Conservation (phyloP, 2,113 vertebrate genomes). For the Emydura subglobosa region DNA sequence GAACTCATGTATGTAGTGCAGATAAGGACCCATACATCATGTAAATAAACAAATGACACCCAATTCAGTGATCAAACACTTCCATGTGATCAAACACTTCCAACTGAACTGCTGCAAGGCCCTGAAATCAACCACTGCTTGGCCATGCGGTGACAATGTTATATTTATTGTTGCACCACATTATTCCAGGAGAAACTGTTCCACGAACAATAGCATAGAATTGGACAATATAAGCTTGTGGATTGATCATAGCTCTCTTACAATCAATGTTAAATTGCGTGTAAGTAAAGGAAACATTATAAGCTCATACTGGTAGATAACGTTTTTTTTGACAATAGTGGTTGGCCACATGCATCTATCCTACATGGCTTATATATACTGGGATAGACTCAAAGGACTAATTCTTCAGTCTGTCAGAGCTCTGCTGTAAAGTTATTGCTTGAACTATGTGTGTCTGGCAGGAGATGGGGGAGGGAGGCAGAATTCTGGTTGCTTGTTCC, state of each 20-base stretch:
- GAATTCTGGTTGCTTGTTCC: neutral
- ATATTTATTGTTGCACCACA: neutral
- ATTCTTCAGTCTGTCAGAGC: neutral
- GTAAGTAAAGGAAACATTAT: neutral
- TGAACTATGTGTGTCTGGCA: neutral
- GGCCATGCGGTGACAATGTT: neutral
- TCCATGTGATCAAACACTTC: neutral
- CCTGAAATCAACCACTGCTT: neutral
- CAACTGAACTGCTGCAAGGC: neutral
- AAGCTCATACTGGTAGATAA: rapidly evolving
- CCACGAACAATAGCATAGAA: neutral
- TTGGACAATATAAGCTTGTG: neutral
- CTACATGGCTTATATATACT: neutral
- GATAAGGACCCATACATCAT: neutral
- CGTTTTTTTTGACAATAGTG: neutral
- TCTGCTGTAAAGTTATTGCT: neutral
- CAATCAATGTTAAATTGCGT: neutral
- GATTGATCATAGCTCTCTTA: neutral
- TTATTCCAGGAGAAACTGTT: neutral
- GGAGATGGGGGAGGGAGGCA: neutral
- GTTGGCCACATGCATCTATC: neutral
- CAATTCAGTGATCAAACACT: neutral
- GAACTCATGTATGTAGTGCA: neutral
- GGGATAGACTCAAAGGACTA: neutral
- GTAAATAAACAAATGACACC: neutral